phyloP scores from a whole-genome alignment of 2,113 vertebrate species.

The Benitochromis conjunctus region DNA sequence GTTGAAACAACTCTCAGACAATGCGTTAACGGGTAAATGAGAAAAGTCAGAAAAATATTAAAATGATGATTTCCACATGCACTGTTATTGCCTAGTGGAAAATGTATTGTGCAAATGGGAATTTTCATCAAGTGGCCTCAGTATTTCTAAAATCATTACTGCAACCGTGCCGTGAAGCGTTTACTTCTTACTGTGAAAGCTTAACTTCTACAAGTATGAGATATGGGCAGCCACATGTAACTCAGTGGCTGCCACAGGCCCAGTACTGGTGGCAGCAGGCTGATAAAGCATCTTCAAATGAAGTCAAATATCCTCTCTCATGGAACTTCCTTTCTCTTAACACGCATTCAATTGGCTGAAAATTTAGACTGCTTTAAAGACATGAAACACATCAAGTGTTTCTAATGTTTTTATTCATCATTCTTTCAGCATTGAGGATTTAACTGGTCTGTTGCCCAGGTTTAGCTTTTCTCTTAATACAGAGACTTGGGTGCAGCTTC shows the following conservation, averaged over 20 bases:
- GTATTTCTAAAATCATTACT: background rate
- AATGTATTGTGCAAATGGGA: background rate
- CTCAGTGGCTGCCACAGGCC: background rate
- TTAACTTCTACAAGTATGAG: background rate
- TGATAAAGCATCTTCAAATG: background rate
- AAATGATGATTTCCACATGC: background rate
- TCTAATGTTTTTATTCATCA: slow-evolving; percentile 38
- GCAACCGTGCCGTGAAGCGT: background rate
- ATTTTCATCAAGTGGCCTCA: background rate
- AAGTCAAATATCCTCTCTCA: slow-evolving; percentile 7
- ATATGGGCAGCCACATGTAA: background rate
- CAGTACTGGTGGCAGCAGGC: background rate
- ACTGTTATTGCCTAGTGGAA: background rate
- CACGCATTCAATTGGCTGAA: background rate
- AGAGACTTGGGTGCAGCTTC: background rate
- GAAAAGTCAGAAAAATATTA: background rate
- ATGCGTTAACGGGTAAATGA: background rate
- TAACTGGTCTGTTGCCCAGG: slow-evolving; percentile 17
- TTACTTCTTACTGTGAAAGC: background rate
- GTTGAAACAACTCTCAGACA: background rate
- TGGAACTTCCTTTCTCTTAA: background rate
- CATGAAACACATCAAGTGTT: background rate
- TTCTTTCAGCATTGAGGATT: background rate
- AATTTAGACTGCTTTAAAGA: background rate
- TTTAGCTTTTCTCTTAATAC: background rate